Conservation (phyloP, 2,797 vertebrate species). For the Hozukius guyotensis region DNA sequence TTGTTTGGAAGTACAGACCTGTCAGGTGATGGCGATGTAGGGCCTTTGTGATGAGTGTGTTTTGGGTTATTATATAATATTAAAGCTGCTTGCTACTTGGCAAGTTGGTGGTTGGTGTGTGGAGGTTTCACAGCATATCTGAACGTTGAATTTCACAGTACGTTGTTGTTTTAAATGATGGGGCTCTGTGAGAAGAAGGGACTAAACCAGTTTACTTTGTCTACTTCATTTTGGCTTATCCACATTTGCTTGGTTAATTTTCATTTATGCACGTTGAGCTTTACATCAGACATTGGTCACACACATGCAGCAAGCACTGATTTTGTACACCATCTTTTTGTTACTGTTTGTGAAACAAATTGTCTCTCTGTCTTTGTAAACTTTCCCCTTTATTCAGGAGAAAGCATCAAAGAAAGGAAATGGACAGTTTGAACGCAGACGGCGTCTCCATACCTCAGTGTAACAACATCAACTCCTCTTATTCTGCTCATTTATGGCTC, state of each 20-base stretch:
- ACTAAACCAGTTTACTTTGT: slow-evolving; percentile 21
- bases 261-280: neutral
- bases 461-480: neutral
- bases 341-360: neutral
- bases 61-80: slow-evolving; percentile 10
- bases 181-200: slow-evolving; percentile 18
- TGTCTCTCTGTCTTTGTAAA: neutral
- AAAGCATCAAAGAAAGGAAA: neutral
- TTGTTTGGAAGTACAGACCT: slow-evolving; percentile 4
- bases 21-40: neutral
- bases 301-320: slow-evolving; percentile 42
- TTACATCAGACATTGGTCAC: neutral
- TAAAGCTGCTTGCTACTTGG: neutral
- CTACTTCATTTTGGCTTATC: neutral
- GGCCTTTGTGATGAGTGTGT: neutral
- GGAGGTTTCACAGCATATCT: slow-evolving; percentile 23
- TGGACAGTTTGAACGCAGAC: neutral
- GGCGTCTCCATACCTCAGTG: slow-evolving; percentile 15
- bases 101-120: slow-evolving; percentile 8
- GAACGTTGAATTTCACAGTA: neutral
- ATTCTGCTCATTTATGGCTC: neutral
- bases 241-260: neutral
- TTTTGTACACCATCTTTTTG: slow-evolving; percentile 1
- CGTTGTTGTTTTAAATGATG: neutral
- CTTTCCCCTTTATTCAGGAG: neutral